phyloP scores from a whole-genome alignment of 1,140 invertebrate species.

The Apis florea region DNA sequence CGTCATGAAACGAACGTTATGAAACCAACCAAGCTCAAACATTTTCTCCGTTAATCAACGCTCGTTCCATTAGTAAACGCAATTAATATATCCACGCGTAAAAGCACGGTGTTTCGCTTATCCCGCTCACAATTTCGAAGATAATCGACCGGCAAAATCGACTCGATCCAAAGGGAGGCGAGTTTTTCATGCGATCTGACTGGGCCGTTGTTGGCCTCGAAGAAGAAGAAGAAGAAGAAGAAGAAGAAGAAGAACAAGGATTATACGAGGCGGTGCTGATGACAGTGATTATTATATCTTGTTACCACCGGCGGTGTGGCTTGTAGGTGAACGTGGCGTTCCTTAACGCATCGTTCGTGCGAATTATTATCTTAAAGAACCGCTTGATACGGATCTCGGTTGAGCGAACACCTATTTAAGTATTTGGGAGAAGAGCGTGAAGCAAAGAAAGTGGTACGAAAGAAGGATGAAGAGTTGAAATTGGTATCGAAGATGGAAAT shows the following conservation, averaged over 20 bases:
- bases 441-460: no score
- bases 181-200: conserved; percentile 57
- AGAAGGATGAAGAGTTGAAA: no score
- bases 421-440: neutral
- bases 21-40: conserved; percentile 27
- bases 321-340: conserved; percentile 50
- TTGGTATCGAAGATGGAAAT: no score
- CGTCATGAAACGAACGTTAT: conserved; percentile 28
- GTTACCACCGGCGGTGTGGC: conserved; percentile 63
- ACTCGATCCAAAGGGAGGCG: conserved; percentile 15
- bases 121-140: conserved; percentile 15
- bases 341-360: conserved; percentile 63
- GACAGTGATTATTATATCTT: conserved; percentile 71
- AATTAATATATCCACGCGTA: conserved; percentile 33
- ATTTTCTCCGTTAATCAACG: conserved; percentile 44
- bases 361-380: conserved; percentile 66
- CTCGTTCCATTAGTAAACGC: conserved; percentile 13
- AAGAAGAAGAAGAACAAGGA: conserved; percentile 21
- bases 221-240: no score
- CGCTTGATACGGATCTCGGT: conserved; percentile 61
- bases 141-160: conserved; percentile 51
- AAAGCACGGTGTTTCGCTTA: conserved; percentile 8
- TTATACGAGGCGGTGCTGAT: conserved; percentile 60
- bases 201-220: neutral
- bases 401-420: conserved; percentile 52